A percentile compares a stretch with the other conserved stretches of the same genome.
These are phyloP conservation scores for Tetragonula clypearis DNA, from an alignment of 1,140 invertebrate genomes.

Conservation along the genomic window DNA sequence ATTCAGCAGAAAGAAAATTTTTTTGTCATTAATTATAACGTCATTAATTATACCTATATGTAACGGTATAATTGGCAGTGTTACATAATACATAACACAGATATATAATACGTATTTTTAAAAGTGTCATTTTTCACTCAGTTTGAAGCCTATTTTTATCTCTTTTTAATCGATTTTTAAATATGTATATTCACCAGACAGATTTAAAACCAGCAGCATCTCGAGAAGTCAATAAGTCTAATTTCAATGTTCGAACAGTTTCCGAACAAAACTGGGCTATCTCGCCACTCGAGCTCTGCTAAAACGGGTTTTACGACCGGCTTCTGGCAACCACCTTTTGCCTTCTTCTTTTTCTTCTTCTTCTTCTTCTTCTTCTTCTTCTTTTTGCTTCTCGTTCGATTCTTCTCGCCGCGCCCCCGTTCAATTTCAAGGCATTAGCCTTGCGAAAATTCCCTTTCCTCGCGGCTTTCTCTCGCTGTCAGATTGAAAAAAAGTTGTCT, in stretches of 20 bases:
- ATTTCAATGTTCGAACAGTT: slow-evolving; percentile 42
- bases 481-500: neutral
- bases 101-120: no score
- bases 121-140: neutral
- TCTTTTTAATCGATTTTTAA: neutral
- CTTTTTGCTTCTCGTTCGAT: slow-evolving; percentile 31
- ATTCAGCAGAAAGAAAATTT: no score
- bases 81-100: no score
- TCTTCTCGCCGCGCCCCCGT: slow-evolving; percentile 3
- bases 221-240: slow-evolving; percentile 18
- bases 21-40: no score
- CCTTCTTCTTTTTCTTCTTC: neutral
- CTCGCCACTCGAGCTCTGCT: slow-evolving; percentile 41
- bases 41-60: no score
- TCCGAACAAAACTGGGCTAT: slow-evolving; percentile 42
- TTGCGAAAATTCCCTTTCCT: neutral
- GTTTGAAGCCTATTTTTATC: neutral
- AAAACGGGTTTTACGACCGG: slow-evolving; percentile 54
- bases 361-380: slow-evolving; percentile 16
- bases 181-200: neutral
- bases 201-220: neutral
- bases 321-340: slow-evolving; percentile 40
- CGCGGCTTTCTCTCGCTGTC: neutral
- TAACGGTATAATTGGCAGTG: no score
- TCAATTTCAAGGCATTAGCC: neutral